phyloP scores from a whole-genome alignment of 2,113 vertebrate species.

The Nyctereutes procyonoides region DNA sequence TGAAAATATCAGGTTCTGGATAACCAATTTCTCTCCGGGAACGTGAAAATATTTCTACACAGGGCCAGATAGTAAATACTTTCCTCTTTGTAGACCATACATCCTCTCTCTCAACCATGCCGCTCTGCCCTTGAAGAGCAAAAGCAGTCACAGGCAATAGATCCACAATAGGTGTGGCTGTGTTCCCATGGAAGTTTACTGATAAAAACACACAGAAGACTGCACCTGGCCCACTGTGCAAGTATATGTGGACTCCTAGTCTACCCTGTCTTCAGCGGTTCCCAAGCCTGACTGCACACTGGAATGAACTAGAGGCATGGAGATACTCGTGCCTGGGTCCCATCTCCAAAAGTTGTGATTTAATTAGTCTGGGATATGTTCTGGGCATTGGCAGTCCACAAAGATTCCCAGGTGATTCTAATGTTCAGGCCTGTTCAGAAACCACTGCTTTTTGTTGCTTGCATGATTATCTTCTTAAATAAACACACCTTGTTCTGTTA shows the following conservation, averaged over 20 bases:
- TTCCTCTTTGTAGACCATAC: background rate
- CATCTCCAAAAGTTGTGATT: background rate
- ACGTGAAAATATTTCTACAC: background rate
- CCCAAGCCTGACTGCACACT: background rate
- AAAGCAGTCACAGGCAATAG: background rate
- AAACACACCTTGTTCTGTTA: background rate
- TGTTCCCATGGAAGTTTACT: background rate
- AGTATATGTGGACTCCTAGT: background rate
- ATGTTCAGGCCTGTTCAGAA: background rate
- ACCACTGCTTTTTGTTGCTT: background rate
- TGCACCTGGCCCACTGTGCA: accelerated
- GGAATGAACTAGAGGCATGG: background rate
- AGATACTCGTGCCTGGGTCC: background rate
- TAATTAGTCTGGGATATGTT: background rate
- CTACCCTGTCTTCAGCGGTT: background rate
- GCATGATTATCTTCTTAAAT: background rate
- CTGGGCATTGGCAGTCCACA: background rate
- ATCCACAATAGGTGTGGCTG: background rate
- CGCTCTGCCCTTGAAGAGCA: background rate
- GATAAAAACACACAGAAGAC: background rate
- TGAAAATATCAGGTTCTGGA: background rate
- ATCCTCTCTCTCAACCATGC: background rate
- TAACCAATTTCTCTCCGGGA: background rate
- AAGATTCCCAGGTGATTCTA: background rate
- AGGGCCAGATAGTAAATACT: background rate